phyloP scores from a whole-genome alignment of 92 coral and sea anemone genomes.

The Paragorgia papillata region DNA sequence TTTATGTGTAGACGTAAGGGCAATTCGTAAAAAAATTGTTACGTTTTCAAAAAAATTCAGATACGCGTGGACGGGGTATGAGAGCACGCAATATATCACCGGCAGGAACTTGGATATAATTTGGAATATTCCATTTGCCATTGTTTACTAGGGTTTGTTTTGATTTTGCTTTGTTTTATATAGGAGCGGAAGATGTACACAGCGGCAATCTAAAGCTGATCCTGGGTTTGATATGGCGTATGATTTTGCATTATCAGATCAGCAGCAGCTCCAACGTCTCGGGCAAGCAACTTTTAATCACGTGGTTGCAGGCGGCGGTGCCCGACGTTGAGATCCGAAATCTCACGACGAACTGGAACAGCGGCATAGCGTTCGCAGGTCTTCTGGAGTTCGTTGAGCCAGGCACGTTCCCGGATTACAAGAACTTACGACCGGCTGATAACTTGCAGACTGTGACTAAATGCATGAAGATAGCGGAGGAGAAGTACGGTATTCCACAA shows the following conservation, averaged over 20 bases:
- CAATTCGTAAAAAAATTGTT: too few relatives aligned
- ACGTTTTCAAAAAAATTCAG: too few relatives aligned
- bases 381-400: slow-evolving; percentile 84
- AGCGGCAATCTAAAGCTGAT: slow-evolving; percentile 93
- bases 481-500: slow-evolving; percentile 76
- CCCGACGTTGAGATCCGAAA: slow-evolving; percentile 87
- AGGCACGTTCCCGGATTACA: slow-evolving; percentile 78
- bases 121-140: too few relatives aligned
- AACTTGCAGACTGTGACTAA: slow-evolving; percentile 56
- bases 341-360: slow-evolving; percentile 94
- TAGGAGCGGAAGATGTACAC: slow-evolving; percentile 91
- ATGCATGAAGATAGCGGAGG: slow-evolving; percentile 83
- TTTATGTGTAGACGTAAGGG: too few relatives aligned
- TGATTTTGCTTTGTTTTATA: neutral
- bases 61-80: too few relatives aligned
- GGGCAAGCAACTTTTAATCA: slow-evolving; percentile 81
- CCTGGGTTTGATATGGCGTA: slow-evolving; percentile 91
- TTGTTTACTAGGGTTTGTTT: neutral
- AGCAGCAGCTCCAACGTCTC: slow-evolving; percentile 94
- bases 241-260: slow-evolving; percentile 97
- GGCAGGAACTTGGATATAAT: too few relatives aligned
- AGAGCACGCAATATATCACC: too few relatives aligned
- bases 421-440: slow-evolving; percentile 73
- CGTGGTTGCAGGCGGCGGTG: slow-evolving; percentile 86
- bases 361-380: slow-evolving; percentile 79